These are phyloP conservation scores for Astreopora myriophthalma DNA, from an alignment of 64 coral and sea anemone genomes.

Conservation along the genomic window DNA sequence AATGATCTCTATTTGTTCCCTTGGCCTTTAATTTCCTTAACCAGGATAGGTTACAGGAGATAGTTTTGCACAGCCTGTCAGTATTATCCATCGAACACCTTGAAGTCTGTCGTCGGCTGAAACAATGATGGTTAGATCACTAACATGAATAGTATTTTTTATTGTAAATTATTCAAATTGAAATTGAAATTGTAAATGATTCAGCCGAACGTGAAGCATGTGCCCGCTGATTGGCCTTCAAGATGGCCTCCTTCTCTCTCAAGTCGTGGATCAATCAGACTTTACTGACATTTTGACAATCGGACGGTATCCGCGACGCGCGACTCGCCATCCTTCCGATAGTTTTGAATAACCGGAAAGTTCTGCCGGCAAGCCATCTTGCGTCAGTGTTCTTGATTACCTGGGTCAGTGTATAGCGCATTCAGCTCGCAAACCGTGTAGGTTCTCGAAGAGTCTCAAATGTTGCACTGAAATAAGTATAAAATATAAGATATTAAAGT, in stretches of 20 bases:
- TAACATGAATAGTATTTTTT: background rate
- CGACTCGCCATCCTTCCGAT: background rate
- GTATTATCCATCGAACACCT: constrained; percentile 10
- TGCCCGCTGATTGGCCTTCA: background rate
- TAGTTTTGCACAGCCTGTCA: constrained; percentile 22
- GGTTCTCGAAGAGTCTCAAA: no score
- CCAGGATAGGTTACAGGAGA: constrained; percentile 10
- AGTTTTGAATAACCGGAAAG: background rate
- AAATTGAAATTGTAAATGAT: no score
- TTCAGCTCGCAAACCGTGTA: background rate
- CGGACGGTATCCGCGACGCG: background rate
- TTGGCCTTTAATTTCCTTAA: constrained; percentile 40
- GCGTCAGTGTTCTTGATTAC: background rate
- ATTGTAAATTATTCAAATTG: background rate
- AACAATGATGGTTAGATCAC: constrained; percentile 31
- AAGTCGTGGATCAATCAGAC: background rate
- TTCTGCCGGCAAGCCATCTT: background rate
- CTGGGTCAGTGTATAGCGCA: background rate
- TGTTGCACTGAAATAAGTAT: no score
- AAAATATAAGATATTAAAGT: no score
- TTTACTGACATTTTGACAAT: background rate
- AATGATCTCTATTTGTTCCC: constrained; percentile 7
- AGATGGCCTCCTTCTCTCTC: background rate
- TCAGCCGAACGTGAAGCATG: background rate
- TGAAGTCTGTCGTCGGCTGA: constrained; percentile 27